phyloP scores from a whole-genome alignment of 1,140 invertebrate genomes.

The Lasioglossum baleicum region DNA sequence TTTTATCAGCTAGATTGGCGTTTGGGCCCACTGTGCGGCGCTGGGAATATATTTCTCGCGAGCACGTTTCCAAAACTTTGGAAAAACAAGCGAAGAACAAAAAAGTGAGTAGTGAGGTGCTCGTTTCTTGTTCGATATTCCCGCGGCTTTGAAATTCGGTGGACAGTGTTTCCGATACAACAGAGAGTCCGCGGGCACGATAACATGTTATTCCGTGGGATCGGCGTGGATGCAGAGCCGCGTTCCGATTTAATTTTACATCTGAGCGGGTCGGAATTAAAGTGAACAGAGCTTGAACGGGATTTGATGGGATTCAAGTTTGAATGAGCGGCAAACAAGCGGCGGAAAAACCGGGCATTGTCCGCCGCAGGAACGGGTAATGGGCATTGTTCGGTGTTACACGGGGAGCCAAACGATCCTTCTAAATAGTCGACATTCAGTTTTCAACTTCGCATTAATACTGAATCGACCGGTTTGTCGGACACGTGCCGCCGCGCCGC shows the following conservation, averaged over 20 bases:
- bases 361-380: constrained; percentile 14
- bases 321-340: constrained; percentile 26
- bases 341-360: constrained; percentile 22
- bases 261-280: constrained; percentile 13
- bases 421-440: constrained; percentile 11
- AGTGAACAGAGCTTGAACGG: background rate
- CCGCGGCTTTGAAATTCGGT: no score
- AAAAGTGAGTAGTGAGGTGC: no score
- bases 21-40: no score
- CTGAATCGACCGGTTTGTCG: background rate
- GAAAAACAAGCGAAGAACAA: no score
- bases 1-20: no score
- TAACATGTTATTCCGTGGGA: no score
- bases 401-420: constrained; percentile 1
- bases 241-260: constrained; percentile 31
- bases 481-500: background rate
- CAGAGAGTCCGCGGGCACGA: no score
- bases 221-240: no score
- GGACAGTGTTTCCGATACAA: no score
- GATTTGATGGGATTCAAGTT: constrained; percentile 23
- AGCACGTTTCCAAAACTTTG: no score
- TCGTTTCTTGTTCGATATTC: no score
- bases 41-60: no score
- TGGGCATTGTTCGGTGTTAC: constrained; percentile 14
- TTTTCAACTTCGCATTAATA: constrained; percentile 17